Base-by-base conservation (phyloP, 2,888 invertebrate species). In the Tipula confusa region DNA sequence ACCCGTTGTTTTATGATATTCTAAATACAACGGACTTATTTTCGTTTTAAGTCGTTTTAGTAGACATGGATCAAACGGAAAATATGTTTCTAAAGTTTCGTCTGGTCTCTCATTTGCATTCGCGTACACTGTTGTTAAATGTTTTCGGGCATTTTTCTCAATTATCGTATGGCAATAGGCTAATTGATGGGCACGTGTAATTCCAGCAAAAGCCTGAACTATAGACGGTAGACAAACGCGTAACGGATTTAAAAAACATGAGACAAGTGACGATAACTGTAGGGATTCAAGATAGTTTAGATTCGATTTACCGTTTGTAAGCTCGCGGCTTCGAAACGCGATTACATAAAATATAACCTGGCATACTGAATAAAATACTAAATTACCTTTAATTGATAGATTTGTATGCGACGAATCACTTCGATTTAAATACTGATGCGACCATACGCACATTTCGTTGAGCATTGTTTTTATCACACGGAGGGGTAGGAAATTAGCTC, bases 341-440 rank as follows among this genome's bases (percentile, higher is more conserved):
- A 99, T 94, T 15, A 98, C 91, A 89, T 98, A 98, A 90, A 99
- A 98, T 80, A 98, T 91, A 0, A 96, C 94, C 89, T 99, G 98
- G 86, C 98, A 98, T 2, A 97, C 93, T 0, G 96, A 93, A 88
- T 97, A 98, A 90, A 99, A 99, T 0, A 97, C 95, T 2, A 93
- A 92, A 88, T 99, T 98, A 0, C 94, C 92, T 86, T 93, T 92
- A 0, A 93, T 87, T 86, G 94, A 93, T 82, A 87, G 86, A 84
- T 88, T 88, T 18, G 87, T 86, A 80, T 87, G 87, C 79, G 87
- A 87, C 79, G 87, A 87, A 86, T 89, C 89, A 31, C 87, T 86
- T 43, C 87, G 86, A 82, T 88, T 86, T 82, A 97, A 94, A 88
- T 98, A 98, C 0, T 92, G 90, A 87, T 97, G 96, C 84, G 96